Evolutionary conservation across 2,888 invertebrate genomes (phyloP).

Genomic region (Papilio demoleus): DNA sequence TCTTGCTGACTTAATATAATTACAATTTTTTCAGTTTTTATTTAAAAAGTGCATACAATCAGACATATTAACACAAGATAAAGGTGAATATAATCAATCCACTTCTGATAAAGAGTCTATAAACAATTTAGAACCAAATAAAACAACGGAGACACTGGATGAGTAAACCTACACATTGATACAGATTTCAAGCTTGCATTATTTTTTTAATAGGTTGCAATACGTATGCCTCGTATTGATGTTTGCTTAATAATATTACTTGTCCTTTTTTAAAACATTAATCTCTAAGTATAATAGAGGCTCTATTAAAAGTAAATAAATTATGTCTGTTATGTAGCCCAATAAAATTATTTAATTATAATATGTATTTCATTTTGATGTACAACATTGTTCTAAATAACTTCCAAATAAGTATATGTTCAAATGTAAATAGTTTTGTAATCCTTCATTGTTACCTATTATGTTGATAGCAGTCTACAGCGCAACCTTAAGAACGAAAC

Average conservation of each 20-base stretch:
- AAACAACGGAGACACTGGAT: constrained; percentile 17
- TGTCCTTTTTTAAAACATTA: background rate
- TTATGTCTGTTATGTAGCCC: constrained; percentile 1
- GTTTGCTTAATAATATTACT: background rate
- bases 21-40: constrained; percentile 29
- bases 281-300: background rate
- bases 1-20: background rate
- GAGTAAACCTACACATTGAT: background rate
- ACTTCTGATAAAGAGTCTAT: constrained; percentile 28
- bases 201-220: background rate
- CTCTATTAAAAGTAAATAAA: background rate
- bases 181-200: background rate
- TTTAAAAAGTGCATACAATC: constrained; percentile 32
- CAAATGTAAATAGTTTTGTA: too few species aligned
- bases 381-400: too few species aligned
- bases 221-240: background rate
- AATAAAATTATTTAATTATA: background rate
- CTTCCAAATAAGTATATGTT: too few species aligned
- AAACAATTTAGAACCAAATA: constrained; percentile 28
- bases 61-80: constrained; percentile 7
- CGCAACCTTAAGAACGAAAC: too few species aligned
- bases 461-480: background rate
- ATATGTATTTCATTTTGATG: background rate
- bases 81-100: constrained; percentile 20
- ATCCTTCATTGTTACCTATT: too few species aligned